Evolutionary conservation across 1,140 invertebrate genomes (phyloP), one percentile per base, ranked within the genome.

Genomic region (Platyura marginata): DNA sequence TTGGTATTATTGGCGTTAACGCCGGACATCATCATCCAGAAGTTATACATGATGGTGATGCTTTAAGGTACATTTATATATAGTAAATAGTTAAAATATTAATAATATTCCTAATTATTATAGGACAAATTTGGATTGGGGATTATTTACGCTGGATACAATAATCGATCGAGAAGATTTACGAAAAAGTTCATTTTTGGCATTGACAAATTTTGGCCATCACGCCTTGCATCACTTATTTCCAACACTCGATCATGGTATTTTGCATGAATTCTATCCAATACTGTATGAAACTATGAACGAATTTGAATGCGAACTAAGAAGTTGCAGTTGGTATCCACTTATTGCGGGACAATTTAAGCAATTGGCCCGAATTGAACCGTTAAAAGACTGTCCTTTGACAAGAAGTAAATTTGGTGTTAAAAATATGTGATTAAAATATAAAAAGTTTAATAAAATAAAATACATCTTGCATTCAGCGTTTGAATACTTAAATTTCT

Each of bases 11-110:
- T 36, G 83, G 78, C 3, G 46, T 83, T 1, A 82, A 75, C 55
- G 84, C 79, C 4, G 81, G 75, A 25, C 84, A 89, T 68, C 83
- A 88, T 60, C 80, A 85, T 62, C 81, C 82, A 0, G 70, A 82
- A 21, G 77, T 84, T 41, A 85, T 83, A 55, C 84, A 88, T 50
- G 83, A 88, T 53, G 83, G 84, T 3, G 84, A 89, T 56, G 58
- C 68, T 46, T 55, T 71, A 35, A 64, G 66, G 69, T 74, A 66
- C 55, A 37, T 47, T 19, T 37, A 36, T 48, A 40, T 29, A 8
- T 29, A 6, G 13, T 29, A 29, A 29, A 29, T 8, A 8, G 25
- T 29, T 29, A 29, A 29, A 29, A 29, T 13, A 29, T 8, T 8
- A 29, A 29, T 8, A 29, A 29, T 34, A 4, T 11, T n/a, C 11